Evolutionary conservation across 2,797 vertebrate genomes (phyloP), one percentile per base, ranked within the genome.

Genomic region (Phyllotis vaccarum): DNA sequence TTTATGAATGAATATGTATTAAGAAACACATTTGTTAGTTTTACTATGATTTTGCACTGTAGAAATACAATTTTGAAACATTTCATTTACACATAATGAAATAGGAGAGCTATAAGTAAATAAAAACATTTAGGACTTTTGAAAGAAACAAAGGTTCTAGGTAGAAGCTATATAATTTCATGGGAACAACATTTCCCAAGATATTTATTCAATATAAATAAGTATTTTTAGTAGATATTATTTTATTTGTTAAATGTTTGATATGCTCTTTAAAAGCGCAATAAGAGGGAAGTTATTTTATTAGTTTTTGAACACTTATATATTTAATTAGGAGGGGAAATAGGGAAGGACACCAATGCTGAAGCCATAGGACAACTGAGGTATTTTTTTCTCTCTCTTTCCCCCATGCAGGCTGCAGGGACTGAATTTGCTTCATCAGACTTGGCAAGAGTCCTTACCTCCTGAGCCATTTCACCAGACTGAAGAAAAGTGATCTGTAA

Each of bases 241-340:
- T 78, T 95, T 93, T 66, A 29, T 49, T 92, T 68, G 43, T 85
- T 83, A 81, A 94, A 40, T 2, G 60, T 85, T 94, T 66, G 37
- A 34, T 31, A 8, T 76, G 46, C 13, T 27, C 7, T 66, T 70
- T 72, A 64, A 27, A 13, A 79, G 46, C 46, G 74, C 11, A 79
- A 19, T 13, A 27, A 43, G 31, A 12, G 78, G 40, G 37, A 80
- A 75, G 86, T 78, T 43, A 29, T 31, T 46, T 46, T 75, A 75
- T 31, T 49, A 49, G 8, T 49, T 76, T 75, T 49, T 49, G 29
- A 75, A 76, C 14, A 31, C 12, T 13, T 49, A 49, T 49, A 66
- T n/a, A n/a, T n/a, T n/a, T n/a, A n/a, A n/a, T n/a, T n/a, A n/a
- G n/a, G n/a, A n/a, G n/a, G n/a, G n/a, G n/a, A n/a, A n/a, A n/a